A percentile compares a stretch with the other conserved stretches of the same genome.
Evolutionary conservation across 2,113 vertebrate genomes (phyloP).

Genomic region (Lanius ludovicianus): DNA sequence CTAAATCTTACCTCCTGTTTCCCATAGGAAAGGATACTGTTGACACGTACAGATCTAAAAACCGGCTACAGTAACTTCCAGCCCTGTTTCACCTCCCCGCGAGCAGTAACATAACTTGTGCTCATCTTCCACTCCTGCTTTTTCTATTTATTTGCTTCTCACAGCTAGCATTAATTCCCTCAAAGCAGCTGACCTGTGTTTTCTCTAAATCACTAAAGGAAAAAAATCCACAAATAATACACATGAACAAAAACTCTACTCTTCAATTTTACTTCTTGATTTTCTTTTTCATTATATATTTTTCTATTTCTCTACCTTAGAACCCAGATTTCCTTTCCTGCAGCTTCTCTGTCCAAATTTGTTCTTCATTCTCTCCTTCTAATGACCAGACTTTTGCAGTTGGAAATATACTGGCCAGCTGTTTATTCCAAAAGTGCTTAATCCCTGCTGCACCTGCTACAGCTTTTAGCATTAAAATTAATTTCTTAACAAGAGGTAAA

Average conservation of each 20-base stretch:
- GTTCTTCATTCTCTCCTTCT: not conserved
- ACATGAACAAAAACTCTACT: not conserved
- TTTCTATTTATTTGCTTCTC: not conserved
- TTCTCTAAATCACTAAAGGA: not conserved
- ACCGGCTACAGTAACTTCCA: not conserved
- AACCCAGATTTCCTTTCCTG: not conserved
- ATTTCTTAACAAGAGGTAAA: not conserved
- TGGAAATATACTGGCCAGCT: not conserved
- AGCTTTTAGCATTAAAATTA: constrained; percentile 8
- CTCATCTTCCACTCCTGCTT: not conserved
- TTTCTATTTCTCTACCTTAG: not conserved
- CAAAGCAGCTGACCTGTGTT: not conserved
- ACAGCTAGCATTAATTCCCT: not conserved
- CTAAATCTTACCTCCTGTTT: not conserved
- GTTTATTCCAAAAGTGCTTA: constrained; percentile 30
- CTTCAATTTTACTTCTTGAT: not conserved
- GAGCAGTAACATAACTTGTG: not conserved
- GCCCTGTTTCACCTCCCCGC: not conserved
- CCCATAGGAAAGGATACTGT: not conserved
- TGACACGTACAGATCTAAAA: not conserved
- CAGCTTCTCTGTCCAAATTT: not conserved
- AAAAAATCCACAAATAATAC: not conserved
- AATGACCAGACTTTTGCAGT: not conserved
- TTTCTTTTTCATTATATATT: not conserved
- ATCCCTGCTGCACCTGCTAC: constrained; percentile 20